A percentile compares a stretch with the other conserved stretches of the same genome.
phyloP scores from a whole-genome alignment of 2,888 invertebrate genomes.

The Lasioglossum lativentre region DNA sequence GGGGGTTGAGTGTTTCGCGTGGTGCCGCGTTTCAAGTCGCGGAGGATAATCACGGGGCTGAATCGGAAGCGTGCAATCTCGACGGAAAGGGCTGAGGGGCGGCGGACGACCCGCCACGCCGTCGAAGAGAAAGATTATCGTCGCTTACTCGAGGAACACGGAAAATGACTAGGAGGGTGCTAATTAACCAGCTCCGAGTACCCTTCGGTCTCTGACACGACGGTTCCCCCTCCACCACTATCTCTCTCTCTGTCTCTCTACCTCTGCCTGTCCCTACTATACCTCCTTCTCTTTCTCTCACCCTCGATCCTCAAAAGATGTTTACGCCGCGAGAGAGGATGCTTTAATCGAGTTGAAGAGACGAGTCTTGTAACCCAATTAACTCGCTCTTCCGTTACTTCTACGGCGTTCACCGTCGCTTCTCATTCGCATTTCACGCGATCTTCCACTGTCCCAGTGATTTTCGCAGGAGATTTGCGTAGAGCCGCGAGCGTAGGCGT shows the following conservation, averaged over 20 bases:
- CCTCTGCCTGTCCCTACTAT: not conserved
- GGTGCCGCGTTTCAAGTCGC: conserved; percentile 29
- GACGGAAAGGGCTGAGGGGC: not conserved
- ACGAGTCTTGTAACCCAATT: conserved; percentile 78
- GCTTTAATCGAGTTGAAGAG: conserved; percentile 80
- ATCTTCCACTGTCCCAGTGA: conserved; percentile 30
- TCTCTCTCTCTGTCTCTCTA: not conserved
- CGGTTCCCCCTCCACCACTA: not conserved
- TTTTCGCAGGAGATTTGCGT: conserved; percentile 32
- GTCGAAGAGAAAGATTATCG: conserved; percentile 64
- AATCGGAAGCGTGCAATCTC: conserved; percentile 36
- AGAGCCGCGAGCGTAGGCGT: conserved; percentile 57
- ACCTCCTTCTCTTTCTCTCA: not conserved
- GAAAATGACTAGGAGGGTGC: conserved; percentile 73
- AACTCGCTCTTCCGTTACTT: conserved; percentile 70
- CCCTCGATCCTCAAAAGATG: conserved; percentile 76
- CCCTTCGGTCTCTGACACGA: conserved; percentile 75
- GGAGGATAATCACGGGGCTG: conserved; percentile 34
- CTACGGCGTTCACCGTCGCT: conserved; percentile 33
- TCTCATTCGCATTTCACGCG: conserved; percentile 13
- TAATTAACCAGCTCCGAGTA: conserved; percentile 76
- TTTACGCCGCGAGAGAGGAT: conserved; percentile 76
- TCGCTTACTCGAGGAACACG: conserved; percentile 68
- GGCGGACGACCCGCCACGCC: not conserved
- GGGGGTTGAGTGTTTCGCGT: conserved; percentile 3